Percentiles rank a stretch among this genome's conserved stretches.
Conservation (phyloP, 2,113 vertebrate species). For the Numenius arquata region DNA sequence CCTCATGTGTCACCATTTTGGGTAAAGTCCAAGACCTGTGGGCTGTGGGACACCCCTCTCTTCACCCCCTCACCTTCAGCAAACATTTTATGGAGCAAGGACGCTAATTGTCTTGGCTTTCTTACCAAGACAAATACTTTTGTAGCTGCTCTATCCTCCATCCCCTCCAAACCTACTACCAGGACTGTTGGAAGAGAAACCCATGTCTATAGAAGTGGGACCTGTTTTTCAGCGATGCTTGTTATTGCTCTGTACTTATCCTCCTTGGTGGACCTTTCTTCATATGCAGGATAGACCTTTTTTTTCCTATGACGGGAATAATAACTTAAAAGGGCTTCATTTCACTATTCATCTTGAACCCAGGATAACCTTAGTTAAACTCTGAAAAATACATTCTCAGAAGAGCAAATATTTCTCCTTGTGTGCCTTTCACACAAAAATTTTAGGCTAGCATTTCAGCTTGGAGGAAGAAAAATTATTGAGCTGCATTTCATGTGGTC, state of each 20-base stretch:
- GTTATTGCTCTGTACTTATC: background rate
- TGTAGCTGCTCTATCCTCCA: background rate
- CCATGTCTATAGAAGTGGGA: fast-evolving
- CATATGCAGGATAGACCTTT: background rate
- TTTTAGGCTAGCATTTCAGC: background rate
- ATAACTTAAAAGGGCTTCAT: background rate
- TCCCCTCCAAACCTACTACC: background rate
- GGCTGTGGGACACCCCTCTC: too few species aligned
- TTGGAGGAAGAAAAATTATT: background rate
- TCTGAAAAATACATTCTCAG: background rate
- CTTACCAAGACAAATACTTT: background rate
- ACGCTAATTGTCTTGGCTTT: background rate
- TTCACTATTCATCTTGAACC: background rate
- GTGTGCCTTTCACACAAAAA: background rate
- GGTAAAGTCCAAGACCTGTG: background rate
- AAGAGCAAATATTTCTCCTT: background rate
- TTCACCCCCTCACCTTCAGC: too few species aligned
- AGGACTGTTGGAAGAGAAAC: background rate
- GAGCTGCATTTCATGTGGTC: background rate
- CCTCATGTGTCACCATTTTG: fast-evolving
- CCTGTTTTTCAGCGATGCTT: background rate
- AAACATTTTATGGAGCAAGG: background rate
- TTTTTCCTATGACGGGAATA: background rate
- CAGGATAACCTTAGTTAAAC: background rate
- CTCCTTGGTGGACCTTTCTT: background rate